Percentiles rank a stretch among this genome's conserved stretches.
These are phyloP conservation scores for Hydractinia echinata DNA, from an alignment of 30 jellyfish, hydroid and myxozoan species.

Conservation along the genomic window DNA sequence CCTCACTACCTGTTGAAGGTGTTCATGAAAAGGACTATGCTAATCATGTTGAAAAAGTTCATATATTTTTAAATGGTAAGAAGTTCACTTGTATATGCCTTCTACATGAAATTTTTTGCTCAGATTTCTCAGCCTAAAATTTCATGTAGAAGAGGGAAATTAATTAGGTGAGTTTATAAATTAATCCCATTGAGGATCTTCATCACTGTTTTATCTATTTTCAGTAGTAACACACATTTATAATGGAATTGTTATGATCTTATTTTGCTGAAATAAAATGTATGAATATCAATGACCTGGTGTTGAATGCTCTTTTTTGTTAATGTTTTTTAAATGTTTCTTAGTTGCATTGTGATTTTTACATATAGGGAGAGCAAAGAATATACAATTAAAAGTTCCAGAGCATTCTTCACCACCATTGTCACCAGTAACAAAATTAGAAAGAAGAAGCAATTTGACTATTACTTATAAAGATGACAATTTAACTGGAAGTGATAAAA, in stretches of 20 bases:
- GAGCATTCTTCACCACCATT: constrained; percentile 36
- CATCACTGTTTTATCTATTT: too few relatives aligned
- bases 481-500: constrained; percentile 50
- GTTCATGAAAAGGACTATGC: constrained; percentile 82
- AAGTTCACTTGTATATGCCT: too few relatives aligned
- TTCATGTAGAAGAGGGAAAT: not conserved
- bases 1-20: constrained; percentile 93
- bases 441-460: not conserved
- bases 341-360: not conserved
- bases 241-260: too few relatives aligned
- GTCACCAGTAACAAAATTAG: constrained; percentile 18
- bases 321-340: too few relatives aligned
- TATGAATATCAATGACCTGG: too few relatives aligned
- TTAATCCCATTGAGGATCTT: too few relatives aligned
- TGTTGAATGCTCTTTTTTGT: too few relatives aligned
- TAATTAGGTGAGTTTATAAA: not conserved
- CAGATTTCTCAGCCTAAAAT: too few relatives aligned
- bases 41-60: constrained; percentile 88
- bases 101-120: too few relatives aligned
- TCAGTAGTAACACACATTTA: too few relatives aligned
- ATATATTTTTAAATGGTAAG: constrained; percentile 78
- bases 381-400: not conserved
- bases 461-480: constrained; percentile 29
- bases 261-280: too few relatives aligned
- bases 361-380: not conserved